Evolutionary conservation across 2,888 invertebrate species (phyloP).

Genomic region (Scrobipalpa atriplicella): DNA sequence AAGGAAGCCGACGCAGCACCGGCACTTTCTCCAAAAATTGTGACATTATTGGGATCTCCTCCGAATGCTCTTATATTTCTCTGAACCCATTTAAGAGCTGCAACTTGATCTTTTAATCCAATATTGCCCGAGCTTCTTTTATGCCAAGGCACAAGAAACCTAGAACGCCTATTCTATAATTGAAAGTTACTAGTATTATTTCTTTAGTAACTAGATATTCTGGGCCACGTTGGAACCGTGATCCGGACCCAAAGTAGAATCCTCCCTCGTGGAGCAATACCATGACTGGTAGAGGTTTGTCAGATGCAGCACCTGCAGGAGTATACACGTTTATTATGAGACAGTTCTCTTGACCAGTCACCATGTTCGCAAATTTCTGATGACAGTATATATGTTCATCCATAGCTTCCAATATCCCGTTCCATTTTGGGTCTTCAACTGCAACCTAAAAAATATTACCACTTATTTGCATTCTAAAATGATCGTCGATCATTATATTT

Average conservation of each 20-base stretch:
- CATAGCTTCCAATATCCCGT: too few relatives aligned
- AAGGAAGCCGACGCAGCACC: slow-evolving; percentile 64
- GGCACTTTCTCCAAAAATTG: slow-evolving; percentile 71
- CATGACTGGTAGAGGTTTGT: slow-evolving; percentile 63
- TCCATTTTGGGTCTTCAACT: too few relatives aligned
- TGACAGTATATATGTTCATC: slow-evolving; percentile 60
- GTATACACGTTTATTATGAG: slow-evolving; percentile 63
- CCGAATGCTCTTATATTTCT: slow-evolving; percentile 62
- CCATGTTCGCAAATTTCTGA: slow-evolving; percentile 45
- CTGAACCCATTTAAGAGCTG: slow-evolving; percentile 64
- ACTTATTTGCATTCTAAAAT: too few relatives aligned
- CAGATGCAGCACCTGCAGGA: slow-evolving; percentile 45
- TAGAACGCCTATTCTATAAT: slow-evolving; percentile 68
- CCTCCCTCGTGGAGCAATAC: slow-evolving; percentile 72
- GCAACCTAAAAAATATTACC: too few relatives aligned
- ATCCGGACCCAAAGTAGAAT: slow-evolving; percentile 59
- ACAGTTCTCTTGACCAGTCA: slow-evolving; percentile 59
- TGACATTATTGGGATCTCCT: slow-evolving; percentile 64
- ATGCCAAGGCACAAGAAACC: slow-evolving; percentile 65
- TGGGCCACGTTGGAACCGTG: slow-evolving; percentile 58
- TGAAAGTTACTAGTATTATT: slow-evolving; percentile 64
- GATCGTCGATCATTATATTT: too few relatives aligned
- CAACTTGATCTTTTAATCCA: slow-evolving; percentile 65
- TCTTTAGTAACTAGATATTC: slow-evolving; percentile 59
- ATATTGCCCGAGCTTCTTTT: slow-evolving; percentile 68